Evolutionary conservation across 2,888 invertebrate species (phyloP).

Genomic region (Mythimna albipuncta): DNA sequence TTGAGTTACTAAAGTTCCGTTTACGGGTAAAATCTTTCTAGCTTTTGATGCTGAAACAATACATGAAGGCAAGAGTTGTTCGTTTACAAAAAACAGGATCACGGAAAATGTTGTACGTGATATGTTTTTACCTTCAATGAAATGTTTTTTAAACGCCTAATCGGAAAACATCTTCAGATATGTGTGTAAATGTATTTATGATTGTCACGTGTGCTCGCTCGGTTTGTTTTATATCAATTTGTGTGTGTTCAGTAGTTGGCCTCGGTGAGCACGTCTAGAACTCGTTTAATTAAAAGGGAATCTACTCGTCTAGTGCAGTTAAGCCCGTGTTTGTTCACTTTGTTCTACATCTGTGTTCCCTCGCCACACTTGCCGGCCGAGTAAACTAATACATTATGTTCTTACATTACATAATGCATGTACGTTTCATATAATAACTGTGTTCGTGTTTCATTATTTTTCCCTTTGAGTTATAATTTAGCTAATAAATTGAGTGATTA

Average conservation of each 20-base stretch:
- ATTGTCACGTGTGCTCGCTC: constrained; percentile 24
- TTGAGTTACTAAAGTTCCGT: constrained; percentile 3
- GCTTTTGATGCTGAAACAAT: constrained; percentile 7
- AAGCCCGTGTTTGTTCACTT: constrained; percentile 77
- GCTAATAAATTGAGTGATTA: constrained; percentile 11
- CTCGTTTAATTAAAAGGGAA: constrained; percentile 87
- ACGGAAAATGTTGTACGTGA: constrained; percentile 19
- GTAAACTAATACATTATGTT: constrained; percentile 73
- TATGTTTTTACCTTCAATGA: constrained; percentile 22
- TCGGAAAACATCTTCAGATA: constrained; percentile 19
- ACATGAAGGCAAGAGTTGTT: constrained; percentile 28
- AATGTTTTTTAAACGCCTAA: constrained; percentile 25
- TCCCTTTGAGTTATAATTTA: constrained; percentile 20
- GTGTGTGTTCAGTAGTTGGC: constrained; percentile 67
- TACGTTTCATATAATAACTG: constrained; percentile 47
- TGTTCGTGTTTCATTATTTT: constrained; percentile 36
- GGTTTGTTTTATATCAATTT: constrained; percentile 71
- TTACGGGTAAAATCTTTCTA: constrained; percentile 25
- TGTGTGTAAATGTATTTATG: constrained; percentile 27
- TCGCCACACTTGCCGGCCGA: constrained; percentile 67
- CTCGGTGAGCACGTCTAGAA: constrained; percentile 75
- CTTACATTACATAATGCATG: constrained; percentile 53
- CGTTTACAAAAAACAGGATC: constrained; percentile 14
- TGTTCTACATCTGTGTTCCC: constrained; percentile 75
- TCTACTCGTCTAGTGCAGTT: constrained; percentile 82